These are phyloP conservation scores for Liposcelis brunnea DNA, from an alignment of 2,888 invertebrate species.

Conservation along the genomic window DNA sequence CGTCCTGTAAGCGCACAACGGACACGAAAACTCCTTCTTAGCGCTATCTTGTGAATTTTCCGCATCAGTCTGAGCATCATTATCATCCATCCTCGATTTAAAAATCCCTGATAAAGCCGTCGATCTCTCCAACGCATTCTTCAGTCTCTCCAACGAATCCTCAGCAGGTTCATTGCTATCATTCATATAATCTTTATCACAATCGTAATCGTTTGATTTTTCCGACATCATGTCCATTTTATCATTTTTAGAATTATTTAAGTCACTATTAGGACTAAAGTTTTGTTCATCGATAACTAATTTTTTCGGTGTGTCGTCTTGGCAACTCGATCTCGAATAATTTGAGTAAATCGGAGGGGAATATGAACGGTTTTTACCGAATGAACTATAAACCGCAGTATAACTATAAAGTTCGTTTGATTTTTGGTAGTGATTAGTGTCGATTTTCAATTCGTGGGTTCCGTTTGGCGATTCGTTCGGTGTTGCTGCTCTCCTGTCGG, in stretches of 20 bases:
- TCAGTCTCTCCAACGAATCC: background rate
- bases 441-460: too few species aligned
- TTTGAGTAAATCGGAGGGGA: background rate
- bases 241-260: too few species aligned
- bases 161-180: background rate
- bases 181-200: too few species aligned
- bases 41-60: background rate
- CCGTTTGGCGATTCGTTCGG: background rate
- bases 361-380: background rate
- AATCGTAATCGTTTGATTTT: too few species aligned
- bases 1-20: constrained; percentile 2
- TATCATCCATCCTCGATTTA: background rate
- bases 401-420: background rate
- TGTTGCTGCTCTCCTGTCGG: background rate
- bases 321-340: too few species aligned
- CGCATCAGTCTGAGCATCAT: background rate
- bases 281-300: too few species aligned
- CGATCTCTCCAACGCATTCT: constrained; percentile 1
- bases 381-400: background rate
- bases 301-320: too few species aligned
- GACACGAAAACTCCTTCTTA: background rate
- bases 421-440: too few species aligned
- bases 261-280: too few species aligned
- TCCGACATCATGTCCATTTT: too few species aligned
- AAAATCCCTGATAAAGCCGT: background rate